Base-by-base conservation (phyloP, 2,113 vertebrate species). In the Pygoscelis antarcticus region DNA sequence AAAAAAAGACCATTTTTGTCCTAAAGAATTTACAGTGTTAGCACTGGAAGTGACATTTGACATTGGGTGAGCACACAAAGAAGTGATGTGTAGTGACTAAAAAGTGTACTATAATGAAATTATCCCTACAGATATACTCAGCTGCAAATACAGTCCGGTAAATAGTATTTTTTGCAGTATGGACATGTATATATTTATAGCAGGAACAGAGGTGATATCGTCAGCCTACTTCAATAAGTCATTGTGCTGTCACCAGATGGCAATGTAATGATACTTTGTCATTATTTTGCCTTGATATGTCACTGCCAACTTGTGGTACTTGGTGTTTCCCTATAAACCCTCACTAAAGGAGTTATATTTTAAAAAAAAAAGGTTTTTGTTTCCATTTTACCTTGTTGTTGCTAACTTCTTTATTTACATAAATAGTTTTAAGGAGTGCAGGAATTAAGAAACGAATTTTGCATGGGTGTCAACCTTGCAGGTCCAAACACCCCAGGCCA, bases 41-140 rank as follows among this genome's bases (percentile, higher is more conserved):
- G 9, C 21, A 9, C 40, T 46, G 65, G 57, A 57, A 83, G 25
- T 42, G 42, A 42, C 42, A 42, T 42, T 42, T 42, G 38, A 17
- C 44, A 34, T 6, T 0, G 0, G 2, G 8, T 57, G 34, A 61
- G 21, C 46, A 52, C 0, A 3, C 5, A n/a, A 27, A n/a, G 19
- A 52, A 75, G 8, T 19, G 27, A 49, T 40, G 7, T 27, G 36
- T 26, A 40, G 69, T 62, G 61, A 36, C 42, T 1, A 3, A n/a
- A 19, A 55, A 65, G 27, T 4, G 10, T 47, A 21, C 55, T 86
- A 1, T 14, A 25, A 30, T 34, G 49, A 49, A 81, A 52, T 76
- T 30, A 26, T 58, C 22, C 29, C 27, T 75, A 6, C 20, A 84
- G 61, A 30, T 36, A 16, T 5, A 42, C 34, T 82, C 21, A 86